Conservation (phyloP, 2,113 vertebrate species). For the Buteo buteo region DNA sequence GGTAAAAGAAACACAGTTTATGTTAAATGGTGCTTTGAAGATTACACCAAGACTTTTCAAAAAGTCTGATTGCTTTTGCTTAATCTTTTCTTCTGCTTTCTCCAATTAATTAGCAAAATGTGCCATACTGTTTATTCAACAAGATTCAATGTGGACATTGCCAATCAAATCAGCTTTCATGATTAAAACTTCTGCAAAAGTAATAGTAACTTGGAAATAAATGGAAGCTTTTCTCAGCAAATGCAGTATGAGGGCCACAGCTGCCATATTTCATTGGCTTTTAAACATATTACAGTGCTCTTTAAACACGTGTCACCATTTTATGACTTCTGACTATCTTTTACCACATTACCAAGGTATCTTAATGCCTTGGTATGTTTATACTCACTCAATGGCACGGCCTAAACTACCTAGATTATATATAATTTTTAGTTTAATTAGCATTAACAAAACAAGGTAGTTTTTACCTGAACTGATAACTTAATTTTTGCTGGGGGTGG, state of each 20-base stretch:
- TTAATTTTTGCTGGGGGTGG: not conserved
- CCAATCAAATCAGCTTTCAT: not conserved
- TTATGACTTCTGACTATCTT: not conserved
- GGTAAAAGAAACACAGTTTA: not conserved
- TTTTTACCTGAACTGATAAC: not conserved
- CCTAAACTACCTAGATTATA: not conserved
- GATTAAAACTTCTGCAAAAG: not conserved
- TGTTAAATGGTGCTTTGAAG: constrained; percentile 23
- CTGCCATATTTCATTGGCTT: not conserved
- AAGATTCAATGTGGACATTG: not conserved
- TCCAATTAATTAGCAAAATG: not conserved
- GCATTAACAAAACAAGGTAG: not conserved
- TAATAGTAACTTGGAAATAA: not conserved
- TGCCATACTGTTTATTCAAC: constrained; percentile 13
- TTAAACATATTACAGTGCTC: not conserved
- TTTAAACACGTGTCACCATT: not conserved
- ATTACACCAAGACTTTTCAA: not conserved
- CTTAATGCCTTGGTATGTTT: not conserved
- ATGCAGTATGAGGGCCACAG: not conserved
- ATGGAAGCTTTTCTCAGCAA: not conserved
- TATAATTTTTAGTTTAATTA: not conserved
- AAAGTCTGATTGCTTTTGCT: constrained; percentile 22
- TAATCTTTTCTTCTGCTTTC: constrained; percentile 19
- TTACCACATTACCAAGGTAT: not conserved
- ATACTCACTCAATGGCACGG: not conserved